phyloP scores from a whole-genome alignment of 64 coral and sea anemone genomes.

The Stichodactyla mertensii region DNA sequence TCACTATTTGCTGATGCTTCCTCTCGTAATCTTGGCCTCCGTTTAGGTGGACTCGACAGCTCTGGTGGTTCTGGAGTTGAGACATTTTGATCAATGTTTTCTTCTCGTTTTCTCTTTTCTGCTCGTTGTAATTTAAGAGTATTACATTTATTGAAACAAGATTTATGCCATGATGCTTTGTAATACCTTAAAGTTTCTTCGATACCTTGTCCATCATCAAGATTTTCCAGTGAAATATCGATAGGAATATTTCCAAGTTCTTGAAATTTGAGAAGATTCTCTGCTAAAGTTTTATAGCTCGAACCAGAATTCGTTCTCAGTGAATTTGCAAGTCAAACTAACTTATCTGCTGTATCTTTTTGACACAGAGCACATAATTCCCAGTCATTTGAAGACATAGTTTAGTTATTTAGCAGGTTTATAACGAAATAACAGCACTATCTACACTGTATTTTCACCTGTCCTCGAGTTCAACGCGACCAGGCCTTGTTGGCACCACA shows the following conservation, averaged over 20 bases:
- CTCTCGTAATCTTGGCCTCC: background rate
- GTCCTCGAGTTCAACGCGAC: background rate
- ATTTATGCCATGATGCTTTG: slow-evolving; percentile 44
- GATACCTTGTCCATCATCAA: slow-evolving; percentile 52
- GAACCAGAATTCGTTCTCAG: slow-evolving; percentile 1
- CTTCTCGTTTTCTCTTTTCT: slow-evolving; percentile 31
- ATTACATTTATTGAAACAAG: slow-evolving; percentile 42
- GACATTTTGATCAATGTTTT: slow-evolving; percentile 1
- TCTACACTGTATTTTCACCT: background rate
- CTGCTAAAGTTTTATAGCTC: slow-evolving; percentile 26
- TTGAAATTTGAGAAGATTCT: slow-evolving; percentile 22
- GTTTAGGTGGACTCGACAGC: slow-evolving; percentile 6
- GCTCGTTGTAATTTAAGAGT: slow-evolving; percentile 29
- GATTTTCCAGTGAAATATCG: background rate
- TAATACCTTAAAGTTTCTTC: slow-evolving; percentile 13
- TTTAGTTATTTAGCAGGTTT: background rate
- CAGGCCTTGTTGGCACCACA: background rate
- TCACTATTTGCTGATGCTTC: background rate
- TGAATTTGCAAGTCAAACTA: slow-evolving; percentile 50
- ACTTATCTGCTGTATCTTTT: slow-evolving; percentile 12
- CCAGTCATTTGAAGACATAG: slow-evolving; percentile 34
- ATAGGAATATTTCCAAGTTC: background rate
- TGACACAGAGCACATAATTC: slow-evolving; percentile 51
- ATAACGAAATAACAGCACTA: slow-evolving; percentile 2
- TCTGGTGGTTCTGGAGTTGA: background rate